phyloP scores from a whole-genome alignment of 2,888 invertebrate genomes.

The Oxyteleia sp. region DNA sequence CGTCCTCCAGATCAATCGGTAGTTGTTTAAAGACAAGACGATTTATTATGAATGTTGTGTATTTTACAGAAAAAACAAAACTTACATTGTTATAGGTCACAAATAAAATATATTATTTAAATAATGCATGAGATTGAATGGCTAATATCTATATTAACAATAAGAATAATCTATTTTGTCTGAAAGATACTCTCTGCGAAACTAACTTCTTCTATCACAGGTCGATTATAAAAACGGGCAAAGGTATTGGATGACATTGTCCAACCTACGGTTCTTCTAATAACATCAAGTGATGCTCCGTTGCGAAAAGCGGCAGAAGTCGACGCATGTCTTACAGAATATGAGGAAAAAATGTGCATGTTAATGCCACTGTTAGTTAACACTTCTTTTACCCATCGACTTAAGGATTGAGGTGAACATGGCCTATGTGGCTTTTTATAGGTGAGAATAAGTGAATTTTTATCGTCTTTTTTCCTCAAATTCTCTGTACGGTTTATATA shows the following conservation, averaged over 20 bases:
- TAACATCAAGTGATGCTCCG: not conserved
- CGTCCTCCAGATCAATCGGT: no score
- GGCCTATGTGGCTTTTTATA: slow-evolving; percentile 23
- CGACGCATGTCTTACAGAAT: not conserved
- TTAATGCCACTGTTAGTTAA: slow-evolving; percentile 2
- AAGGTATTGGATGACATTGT: not conserved
- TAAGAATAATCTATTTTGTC: no score
- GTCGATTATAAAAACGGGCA: not conserved
- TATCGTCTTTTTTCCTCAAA: not conserved
- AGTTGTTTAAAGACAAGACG: no score
- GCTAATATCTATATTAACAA: no score
- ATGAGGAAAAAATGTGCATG: slow-evolving; percentile 6
- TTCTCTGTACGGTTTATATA: not conserved
- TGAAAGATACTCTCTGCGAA: no score
- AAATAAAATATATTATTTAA: no score
- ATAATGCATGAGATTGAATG: no score
- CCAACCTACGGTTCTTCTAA: not conserved
- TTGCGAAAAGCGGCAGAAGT: slow-evolving; percentile 6
- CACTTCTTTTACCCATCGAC: slow-evolving; percentile 14
- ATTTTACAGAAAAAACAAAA: no score
- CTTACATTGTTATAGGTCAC: no score
- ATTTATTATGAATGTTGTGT: no score
- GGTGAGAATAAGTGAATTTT: slow-evolving; percentile 2
- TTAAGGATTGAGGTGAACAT: slow-evolving; percentile 14
- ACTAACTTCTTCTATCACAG: not conserved